Evolutionary conservation across 1,140 invertebrate species (phyloP).

Genomic region (Lasioglossum albipes): DNA sequence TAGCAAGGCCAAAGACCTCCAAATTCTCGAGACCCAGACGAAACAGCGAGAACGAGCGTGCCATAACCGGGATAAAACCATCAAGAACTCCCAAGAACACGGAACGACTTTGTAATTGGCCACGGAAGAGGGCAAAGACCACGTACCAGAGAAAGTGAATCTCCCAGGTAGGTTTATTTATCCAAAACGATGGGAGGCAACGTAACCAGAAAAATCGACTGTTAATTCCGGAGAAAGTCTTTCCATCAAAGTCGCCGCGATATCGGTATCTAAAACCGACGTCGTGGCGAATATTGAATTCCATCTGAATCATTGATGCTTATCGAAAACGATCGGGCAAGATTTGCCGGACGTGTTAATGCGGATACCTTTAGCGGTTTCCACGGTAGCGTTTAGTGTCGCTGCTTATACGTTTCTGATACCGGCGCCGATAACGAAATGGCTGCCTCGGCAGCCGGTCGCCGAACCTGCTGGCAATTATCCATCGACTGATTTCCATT

Average conservation of each 20-base stretch:
- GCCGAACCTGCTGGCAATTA: not conserved
- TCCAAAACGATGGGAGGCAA: too few relatives aligned
- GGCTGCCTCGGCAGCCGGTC: not conserved
- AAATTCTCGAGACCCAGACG: too few relatives aligned
- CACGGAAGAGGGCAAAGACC: not conserved
- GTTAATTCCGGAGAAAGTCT: too few relatives aligned
- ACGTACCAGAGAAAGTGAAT: not conserved
- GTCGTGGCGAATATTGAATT: not conserved
- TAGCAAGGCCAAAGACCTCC: too few relatives aligned
- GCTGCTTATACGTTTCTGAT: not conserved
- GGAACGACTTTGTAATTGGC: constrained; percentile 29
- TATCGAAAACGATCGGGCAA: not conserved
- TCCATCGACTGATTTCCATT: not conserved
- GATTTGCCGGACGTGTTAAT: not conserved
- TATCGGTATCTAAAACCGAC: too few relatives aligned
- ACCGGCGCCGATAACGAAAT: not conserved
- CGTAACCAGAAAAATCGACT: too few relatives aligned
- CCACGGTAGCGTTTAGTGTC: not conserved
- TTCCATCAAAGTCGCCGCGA: too few relatives aligned
- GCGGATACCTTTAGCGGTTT: not conserved
- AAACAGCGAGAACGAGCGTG: too few relatives aligned
- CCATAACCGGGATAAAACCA: constrained; percentile 23
- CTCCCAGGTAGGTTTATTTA: not conserved
- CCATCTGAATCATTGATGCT: not conserved
- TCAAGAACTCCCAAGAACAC: not conserved